Evolutionary conservation across 2,888 invertebrate genomes (phyloP).

Genomic region (Baccha elongata): DNA sequence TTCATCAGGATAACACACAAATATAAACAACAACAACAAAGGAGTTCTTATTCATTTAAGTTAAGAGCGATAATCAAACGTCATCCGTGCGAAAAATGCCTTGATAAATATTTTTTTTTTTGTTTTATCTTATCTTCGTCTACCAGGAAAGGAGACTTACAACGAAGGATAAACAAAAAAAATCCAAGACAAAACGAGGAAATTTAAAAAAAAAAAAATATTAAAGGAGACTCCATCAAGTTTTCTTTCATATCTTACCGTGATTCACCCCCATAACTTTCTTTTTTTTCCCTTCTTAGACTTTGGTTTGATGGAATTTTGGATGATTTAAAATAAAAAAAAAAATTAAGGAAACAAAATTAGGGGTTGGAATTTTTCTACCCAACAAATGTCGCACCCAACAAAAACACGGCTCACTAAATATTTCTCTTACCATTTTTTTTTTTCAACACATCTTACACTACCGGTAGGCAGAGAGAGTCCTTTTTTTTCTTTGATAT

Average conservation of each 20-base stretch:
- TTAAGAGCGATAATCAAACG: constrained; percentile 67
- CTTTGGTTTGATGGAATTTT: constrained; percentile 39
- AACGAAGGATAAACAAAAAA: neutral
- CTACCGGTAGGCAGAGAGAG: constrained; percentile 46
- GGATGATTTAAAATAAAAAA: constrained; percentile 32
- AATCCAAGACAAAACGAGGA: constrained; percentile 2
- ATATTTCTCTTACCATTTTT: constrained; percentile 42
- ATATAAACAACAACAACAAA: constrained; percentile 43
- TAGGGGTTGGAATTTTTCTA: constrained; percentile 42
- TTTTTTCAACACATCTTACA: constrained; percentile 34
- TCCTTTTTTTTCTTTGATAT: constrained; percentile 59
- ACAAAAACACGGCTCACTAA: constrained; percentile 31
- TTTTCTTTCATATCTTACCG: constrained; percentile 28
- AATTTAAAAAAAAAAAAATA: constrained; percentile 26
- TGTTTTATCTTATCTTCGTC: constrained; percentile 61
- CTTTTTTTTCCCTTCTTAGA: neutral
- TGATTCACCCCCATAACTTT: neutral
- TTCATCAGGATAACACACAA: constrained; percentile 15
- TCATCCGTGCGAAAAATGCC: constrained; percentile 72
- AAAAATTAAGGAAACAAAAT: constrained; percentile 12
- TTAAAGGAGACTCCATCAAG: constrained; percentile 53
- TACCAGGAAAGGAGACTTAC: constrained; percentile 38
- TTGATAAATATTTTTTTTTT: constrained; percentile 61
- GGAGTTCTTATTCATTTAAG: constrained; percentile 55
- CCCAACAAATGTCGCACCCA: constrained; percentile 19